Conservation (phyloP, 2,888 invertebrate genomes). For the Ommatoiulus sabulosus region DNA sequence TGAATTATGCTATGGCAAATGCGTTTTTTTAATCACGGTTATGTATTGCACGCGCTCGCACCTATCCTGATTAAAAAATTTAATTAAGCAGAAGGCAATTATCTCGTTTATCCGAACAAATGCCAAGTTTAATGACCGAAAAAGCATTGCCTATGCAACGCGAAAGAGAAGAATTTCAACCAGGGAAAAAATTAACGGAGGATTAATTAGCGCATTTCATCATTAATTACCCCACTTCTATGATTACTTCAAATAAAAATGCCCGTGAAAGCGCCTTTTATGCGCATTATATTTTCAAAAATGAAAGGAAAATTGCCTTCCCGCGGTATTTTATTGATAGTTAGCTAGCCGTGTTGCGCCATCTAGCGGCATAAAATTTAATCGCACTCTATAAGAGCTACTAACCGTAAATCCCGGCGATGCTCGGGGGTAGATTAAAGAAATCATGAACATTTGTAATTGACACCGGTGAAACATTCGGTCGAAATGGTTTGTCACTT, state of each 20-base stretch:
- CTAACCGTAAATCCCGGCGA: no score
- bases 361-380: no score
- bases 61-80: conserved; percentile 37
- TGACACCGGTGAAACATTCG: no score
- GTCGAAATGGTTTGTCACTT: no score
- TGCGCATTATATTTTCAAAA: background rate
- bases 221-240: background rate
- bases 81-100: conserved; percentile 30
- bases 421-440: no score
- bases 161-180: background rate
- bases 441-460: no score
- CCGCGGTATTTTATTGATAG: no score
- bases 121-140: background rate
- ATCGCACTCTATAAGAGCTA: no score
- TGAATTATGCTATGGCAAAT: background rate
- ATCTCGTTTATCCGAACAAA: conserved; percentile 11
- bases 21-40: conserved; percentile 16
- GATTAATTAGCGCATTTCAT: background rate
- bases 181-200: background rate
- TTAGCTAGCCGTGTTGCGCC: no score
- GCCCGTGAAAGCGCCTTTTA: background rate
- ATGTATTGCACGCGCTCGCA: background rate
- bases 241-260: background rate
- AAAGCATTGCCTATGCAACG: background rate
- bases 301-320: background rate